Evolutionary conservation across 2,113 vertebrate species (phyloP).

Genomic region (Athene noctua): DNA sequence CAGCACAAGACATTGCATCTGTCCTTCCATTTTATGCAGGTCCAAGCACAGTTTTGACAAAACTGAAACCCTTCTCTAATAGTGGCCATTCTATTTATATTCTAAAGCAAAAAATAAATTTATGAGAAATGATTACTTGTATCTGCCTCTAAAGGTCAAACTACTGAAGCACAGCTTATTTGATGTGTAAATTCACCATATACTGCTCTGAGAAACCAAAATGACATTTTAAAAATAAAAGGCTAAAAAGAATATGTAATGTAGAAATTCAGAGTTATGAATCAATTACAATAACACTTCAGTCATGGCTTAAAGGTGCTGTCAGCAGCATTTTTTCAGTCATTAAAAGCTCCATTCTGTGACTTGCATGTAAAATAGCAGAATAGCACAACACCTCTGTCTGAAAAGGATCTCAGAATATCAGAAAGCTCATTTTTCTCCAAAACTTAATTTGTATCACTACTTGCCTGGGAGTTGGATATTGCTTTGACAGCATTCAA

Average conservation of each 20-base stretch:
- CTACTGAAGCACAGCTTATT: neutral
- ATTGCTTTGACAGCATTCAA: conserved; percentile 86
- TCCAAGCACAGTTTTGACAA: neutral
- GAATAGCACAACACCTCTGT: neutral
- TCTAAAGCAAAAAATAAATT: too few relatives aligned
- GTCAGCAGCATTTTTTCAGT: neutral
- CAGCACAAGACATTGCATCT: neutral
- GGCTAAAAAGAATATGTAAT: neutral
- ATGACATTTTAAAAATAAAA: neutral
- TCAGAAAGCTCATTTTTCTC: neutral
- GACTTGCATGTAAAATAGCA: neutral
- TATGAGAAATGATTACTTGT: neutral
- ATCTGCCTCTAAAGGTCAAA: conserved; percentile 1
- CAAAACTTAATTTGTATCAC: neutral
- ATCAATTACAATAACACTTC: neutral
- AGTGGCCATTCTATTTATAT: neutral
- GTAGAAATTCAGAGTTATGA: neutral
- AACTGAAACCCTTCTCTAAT: neutral
- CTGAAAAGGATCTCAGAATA: neutral
- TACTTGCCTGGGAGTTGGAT: conserved; percentile 80
- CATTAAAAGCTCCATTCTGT: neutral
- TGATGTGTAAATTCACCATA: neutral
- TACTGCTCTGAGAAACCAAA: neutral
- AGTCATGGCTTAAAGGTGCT: neutral
- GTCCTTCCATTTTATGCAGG: neutral